Percentiles rank a stretch among this genome's conserved stretches.
Evolutionary conservation across 2,113 vertebrate genomes (phyloP).

Genomic region (Limnothrissa miodon): DNA sequence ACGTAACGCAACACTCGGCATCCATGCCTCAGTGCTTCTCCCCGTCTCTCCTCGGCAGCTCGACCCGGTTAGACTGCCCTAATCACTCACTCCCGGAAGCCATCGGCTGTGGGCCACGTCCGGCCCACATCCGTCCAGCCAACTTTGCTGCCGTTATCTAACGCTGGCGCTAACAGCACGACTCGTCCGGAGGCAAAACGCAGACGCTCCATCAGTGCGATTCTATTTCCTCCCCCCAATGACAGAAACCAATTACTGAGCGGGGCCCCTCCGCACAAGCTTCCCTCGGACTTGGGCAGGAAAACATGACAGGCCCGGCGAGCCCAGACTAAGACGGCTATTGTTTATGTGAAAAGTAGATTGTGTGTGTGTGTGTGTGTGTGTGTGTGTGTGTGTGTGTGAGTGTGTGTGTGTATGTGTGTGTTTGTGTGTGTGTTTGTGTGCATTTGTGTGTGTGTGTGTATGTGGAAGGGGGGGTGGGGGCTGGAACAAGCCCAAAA

Average conservation of each 20-base stretch:
- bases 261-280: not conserved
- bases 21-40: not conserved
- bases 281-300: not conserved
- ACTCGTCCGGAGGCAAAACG: not conserved
- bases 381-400: no score
- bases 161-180: not conserved
- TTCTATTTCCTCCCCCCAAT: not conserved
- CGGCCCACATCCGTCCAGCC: not conserved
- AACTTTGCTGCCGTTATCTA: not conserved
- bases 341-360: not conserved
- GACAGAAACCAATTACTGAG: constrained; percentile 17
- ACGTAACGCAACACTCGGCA: not conserved
- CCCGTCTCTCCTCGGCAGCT: not conserved
- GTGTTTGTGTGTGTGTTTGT: no score
- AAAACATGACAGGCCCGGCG: not conserved
- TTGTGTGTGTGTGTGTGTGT: no score
- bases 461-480: no score
- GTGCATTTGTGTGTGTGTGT: no score
- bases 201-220: not conserved
- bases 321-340: not conserved
- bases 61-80: not conserved
- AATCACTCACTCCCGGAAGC: not conserved
- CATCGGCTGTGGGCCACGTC: not conserved
- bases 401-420: no score
- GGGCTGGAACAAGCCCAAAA: no score